A percentile compares a stretch with the other conserved stretches of the same genome.
Evolutionary conservation across 2,888 invertebrate species (phyloP).

Genomic region (Orchesellides sinensis): DNA sequence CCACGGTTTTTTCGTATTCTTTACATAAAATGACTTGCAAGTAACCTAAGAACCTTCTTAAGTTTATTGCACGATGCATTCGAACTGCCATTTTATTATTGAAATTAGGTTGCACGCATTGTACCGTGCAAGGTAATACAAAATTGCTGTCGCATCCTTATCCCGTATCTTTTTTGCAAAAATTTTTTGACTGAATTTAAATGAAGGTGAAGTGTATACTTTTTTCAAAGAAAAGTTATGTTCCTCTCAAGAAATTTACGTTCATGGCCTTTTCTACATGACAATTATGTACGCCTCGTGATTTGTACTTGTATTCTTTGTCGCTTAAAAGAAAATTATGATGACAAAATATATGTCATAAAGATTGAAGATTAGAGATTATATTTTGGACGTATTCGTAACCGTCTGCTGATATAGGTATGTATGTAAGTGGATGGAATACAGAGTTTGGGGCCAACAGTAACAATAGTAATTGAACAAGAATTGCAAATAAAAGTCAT

Average conservation of each 20-base stretch:
- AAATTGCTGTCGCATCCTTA: constrained; percentile 13
- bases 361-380: constrained; percentile 1
- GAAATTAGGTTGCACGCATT: constrained; percentile 60
- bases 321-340: constrained; percentile 5
- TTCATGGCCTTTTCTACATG: constrained; percentile 35
- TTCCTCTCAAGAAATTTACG: constrained; percentile 32
- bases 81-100: not conserved
- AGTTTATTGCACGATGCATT: not conserved
- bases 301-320: constrained; percentile 7
- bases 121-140: constrained; percentile 42
- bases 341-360: constrained; percentile 25
- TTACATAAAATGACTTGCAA: not conserved
- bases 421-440: too few relatives aligned
- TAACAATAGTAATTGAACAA: too few relatives aligned
- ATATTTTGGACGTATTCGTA: not conserved
- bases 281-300: constrained; percentile 11
- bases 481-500: too few relatives aligned
- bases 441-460: too few relatives aligned
- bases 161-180: constrained; percentile 8
- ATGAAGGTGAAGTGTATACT: constrained; percentile 13
- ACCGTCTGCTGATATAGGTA: too few relatives aligned
- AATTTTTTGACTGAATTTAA: not conserved
- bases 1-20: not conserved
- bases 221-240: not conserved
- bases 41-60: not conserved